A percentile compares a stretch with the other conserved stretches of the same genome.
These are phyloP conservation scores for Pseudococcus jackbeardsleyi DNA, from an alignment of 2,888 invertebrate species.

Conservation along the genomic window DNA sequence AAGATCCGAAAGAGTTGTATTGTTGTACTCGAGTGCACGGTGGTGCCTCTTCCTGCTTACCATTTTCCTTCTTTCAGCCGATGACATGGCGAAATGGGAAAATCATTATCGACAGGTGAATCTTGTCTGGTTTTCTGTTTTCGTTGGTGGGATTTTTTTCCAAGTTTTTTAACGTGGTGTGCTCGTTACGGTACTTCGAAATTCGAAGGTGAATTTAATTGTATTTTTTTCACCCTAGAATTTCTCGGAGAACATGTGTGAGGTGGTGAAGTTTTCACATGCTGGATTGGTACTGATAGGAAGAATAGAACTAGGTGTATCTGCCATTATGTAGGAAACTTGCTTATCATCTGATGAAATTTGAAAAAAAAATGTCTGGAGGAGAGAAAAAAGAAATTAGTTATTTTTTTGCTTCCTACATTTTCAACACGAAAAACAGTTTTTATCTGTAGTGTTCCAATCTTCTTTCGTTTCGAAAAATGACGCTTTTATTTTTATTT, in stretches of 20 bases:
- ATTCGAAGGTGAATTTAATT: not conserved
- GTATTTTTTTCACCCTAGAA: not conserved
- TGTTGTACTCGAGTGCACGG: not conserved
- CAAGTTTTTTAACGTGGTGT: not conserved
- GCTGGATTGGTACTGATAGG: no score
- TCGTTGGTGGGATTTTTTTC: not conserved
- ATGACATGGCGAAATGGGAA: not conserved
- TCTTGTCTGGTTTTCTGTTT: not conserved
- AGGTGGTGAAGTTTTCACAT: not conserved
- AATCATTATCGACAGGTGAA: conserved; percentile 9
- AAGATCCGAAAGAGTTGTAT: not conserved
- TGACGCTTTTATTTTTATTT: no score
- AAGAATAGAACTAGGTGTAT: no score
- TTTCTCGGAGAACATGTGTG: not conserved
- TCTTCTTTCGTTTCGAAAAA: no score
- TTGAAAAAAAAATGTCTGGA: no score
- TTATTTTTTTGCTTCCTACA: no score
- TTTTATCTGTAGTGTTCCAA: no score
- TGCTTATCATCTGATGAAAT: no score
- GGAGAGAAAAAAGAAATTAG: no score
- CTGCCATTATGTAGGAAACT: no score
- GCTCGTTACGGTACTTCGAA: not conserved
- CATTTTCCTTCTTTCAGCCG: not conserved
- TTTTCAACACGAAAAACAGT: no score
- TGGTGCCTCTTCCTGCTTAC: not conserved